Base-by-base conservation (phyloP, 2,888 invertebrate species). In the Troides helena region DNA sequence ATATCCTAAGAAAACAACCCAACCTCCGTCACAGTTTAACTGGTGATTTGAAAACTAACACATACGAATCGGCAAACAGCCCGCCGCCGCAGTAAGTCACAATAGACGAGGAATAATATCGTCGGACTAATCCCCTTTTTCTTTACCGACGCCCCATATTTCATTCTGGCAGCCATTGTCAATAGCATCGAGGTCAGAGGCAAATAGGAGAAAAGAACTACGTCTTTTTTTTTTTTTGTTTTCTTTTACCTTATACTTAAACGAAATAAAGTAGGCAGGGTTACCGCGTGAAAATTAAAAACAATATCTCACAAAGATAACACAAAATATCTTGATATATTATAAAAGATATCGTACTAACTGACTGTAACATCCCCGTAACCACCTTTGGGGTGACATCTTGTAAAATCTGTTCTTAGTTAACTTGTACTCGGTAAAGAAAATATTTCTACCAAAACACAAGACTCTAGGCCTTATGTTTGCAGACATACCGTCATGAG, bases 111-210 rank as follows among this genome's bases (percentile, higher is more conserved):
- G 74, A 76, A 79, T 86, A 88, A 89, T 89, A 89, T 89, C 88
- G 84, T 87, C 85, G 86, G 85, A 85, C 85, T 89, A 90, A 92
- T 90, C 90, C 90, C 85, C 30, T 88, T 87, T 90, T 90, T 87
- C 86, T 87, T 91, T 88, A 88, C 84, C 87, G 85, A 82, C 86
- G 83, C 87, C 84, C 90, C 89, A 91, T 92, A 92, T 90, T 91
- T 92, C 91, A 92, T 92, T 86, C 89, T 87, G 90, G 89, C 90
- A 90, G 90, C 87, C 86, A 91, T 92, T 92, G 92, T 92, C 91
- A 91, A 90, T 90, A 83, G 82, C 85, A 79, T 86, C 86, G 90
- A 88, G 91, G 91, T 91, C 91, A 89, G 87, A 87, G 88, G 89
- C 91, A 91, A 91, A 90, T 88, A 89, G 86, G 84, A 90, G 85